Base-by-base conservation (phyloP, 1,140 invertebrate genomes). In the Drosophila auraria region DNA sequence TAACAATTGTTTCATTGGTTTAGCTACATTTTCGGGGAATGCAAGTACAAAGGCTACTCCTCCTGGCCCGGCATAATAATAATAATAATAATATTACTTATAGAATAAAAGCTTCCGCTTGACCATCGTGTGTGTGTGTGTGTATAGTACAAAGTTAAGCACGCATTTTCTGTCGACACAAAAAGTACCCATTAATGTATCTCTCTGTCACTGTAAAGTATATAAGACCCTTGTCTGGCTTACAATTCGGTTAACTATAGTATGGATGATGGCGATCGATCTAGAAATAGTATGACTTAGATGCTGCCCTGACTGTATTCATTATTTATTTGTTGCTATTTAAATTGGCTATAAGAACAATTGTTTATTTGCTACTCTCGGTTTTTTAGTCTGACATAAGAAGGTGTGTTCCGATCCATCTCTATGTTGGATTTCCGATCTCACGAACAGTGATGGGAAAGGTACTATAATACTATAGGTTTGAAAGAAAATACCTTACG, bases 131-230 rank as follows among this genome's bases (percentile, higher is more conserved):
- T 54, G 30, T 14, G 49, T 42, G 40, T 69, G 58, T 53, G 69
- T 80, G 62, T 76, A 80, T 83, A 45, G 75, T 87, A 87, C 82
- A 80, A 82, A 63, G 78, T 78, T 82, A 27, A 45, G 17, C 20
- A 60, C 59, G 14, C 44, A 38, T 45, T 58, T 66, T 59, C 27
- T 68, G 45, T 47, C 36, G 38, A 49, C 56, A 47, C 51, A 27
- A 70, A 74, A 76, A 56, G 64, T 36, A 75, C 23, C 30, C 40
- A 51, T 54, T 30, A 5, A 50, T 68, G n/a, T 42, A 42, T 54
- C 30, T 60, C 20, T 79, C 36, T 20, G 12, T 54, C 12, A 5
- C 38, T 15, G 49, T 50, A 30, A 54, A 63, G 40, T 42, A 40
- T 44, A 49, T 64, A 65, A 6, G 57, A 61, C n/a, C 69, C 42